These are phyloP conservation scores for Lates japonicus DNA, from an alignment of 2,797 vertebrate species.

Conservation along the genomic window DNA sequence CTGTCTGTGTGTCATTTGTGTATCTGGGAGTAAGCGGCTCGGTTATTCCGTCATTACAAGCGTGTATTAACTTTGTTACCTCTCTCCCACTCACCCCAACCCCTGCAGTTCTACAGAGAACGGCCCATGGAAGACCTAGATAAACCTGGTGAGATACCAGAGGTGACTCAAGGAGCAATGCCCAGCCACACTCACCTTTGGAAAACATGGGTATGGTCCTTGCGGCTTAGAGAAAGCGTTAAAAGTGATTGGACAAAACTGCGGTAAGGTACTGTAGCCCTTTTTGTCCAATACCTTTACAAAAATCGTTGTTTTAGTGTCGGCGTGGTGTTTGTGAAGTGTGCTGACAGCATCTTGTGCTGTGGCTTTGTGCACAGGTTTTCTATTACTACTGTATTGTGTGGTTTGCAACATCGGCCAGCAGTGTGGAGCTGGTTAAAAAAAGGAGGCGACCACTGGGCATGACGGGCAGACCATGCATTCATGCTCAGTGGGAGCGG, in stretches of 20 bases:
- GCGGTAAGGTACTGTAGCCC: slow-evolving; percentile 87
- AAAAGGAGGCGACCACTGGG: slow-evolving; percentile 62
- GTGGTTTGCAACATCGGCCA: slow-evolving; percentile 69
- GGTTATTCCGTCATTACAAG: slow-evolving; percentile 22
- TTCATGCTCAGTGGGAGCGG: slow-evolving; percentile 65
- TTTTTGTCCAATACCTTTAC: slow-evolving; percentile 89
- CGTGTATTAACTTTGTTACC: slow-evolving; percentile 80
- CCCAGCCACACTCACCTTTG: slow-evolving; percentile 99
- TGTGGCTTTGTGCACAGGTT: slow-evolving; percentile 70
- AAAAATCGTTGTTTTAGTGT: slow-evolving; percentile 68
- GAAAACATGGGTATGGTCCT: slow-evolving; percentile 99
- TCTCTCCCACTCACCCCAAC: slow-evolving; percentile 82
- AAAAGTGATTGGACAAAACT: slow-evolving; percentile 91
- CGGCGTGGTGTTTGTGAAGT: slow-evolving; percentile 70
- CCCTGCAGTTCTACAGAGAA: slow-evolving; percentile 99
- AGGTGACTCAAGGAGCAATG: slow-evolving; percentile 99
- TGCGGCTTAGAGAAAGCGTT: slow-evolving; percentile 76
- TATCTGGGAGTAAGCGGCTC: slow-evolving; percentile 76
- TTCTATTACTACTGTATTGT: slow-evolving; percentile 46
- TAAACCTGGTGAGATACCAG: slow-evolving; percentile 99
- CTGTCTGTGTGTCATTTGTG: slow-evolving; percentile 56
- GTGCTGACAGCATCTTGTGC: slow-evolving; percentile 65
- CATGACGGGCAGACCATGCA: slow-evolving; percentile 49
- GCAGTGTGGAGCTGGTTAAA: slow-evolving; percentile 66
- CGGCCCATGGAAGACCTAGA: slow-evolving; percentile 99